Percentiles rank a stretch among this genome's conserved stretches.
Evolutionary conservation across 2,888 invertebrate species (phyloP).

Genomic region (Athripsodes cinereus): DNA sequence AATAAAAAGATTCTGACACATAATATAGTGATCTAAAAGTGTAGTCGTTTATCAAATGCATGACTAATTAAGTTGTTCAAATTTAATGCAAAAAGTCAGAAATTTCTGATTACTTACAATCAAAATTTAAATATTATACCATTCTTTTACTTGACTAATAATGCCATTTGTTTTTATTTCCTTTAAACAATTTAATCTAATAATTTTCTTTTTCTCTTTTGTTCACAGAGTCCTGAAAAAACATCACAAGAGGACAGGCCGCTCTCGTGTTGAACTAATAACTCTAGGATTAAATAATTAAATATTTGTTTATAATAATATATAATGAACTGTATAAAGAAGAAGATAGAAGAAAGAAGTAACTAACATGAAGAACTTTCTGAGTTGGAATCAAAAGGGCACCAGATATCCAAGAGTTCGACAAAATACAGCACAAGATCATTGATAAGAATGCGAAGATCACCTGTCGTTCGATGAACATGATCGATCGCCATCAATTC

Average conservation of each 20-base stretch:
- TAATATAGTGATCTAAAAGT: neutral
- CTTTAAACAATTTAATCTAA: neutral
- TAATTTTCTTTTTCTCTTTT: conserved; percentile 18
- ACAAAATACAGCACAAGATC: neutral
- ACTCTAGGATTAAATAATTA: conserved; percentile 6
- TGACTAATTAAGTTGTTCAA: too few species aligned
- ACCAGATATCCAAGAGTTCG: neutral
- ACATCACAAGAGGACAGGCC: conserved; percentile 26
- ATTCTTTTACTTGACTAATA: too few species aligned
- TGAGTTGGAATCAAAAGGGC: too few species aligned
- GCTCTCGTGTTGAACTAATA: conserved; percentile 21
- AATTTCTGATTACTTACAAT: too few species aligned
- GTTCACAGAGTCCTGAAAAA: conserved; percentile 26
- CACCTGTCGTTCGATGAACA: neutral
- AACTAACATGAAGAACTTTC: too few species aligned
- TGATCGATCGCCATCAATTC: too few species aligned
- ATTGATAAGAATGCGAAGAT: too few species aligned
- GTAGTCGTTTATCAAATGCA: too few species aligned
- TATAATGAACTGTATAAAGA: too few species aligned
- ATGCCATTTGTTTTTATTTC: neutral
- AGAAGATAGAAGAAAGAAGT: too few species aligned
- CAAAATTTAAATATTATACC: too few species aligned
- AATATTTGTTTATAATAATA: conserved; percentile 16
- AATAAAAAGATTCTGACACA: neutral
- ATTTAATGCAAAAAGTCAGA: too few species aligned